phyloP scores from a whole-genome alignment of 2,797 vertebrate genomes.

The Melanotaenia pygmaea region DNA sequence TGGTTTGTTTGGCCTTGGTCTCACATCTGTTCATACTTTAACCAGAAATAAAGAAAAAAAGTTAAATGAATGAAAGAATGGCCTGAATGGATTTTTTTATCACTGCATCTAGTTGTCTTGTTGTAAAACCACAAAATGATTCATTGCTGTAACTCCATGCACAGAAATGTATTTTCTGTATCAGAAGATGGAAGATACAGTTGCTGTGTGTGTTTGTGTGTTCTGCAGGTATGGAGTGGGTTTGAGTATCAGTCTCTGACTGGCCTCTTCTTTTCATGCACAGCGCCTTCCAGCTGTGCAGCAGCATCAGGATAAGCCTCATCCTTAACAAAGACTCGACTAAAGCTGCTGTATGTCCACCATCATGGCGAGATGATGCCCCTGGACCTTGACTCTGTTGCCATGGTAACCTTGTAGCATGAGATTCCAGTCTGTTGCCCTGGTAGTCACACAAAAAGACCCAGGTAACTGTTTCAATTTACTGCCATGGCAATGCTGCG shows the following conservation, averaged over 20 bases:
- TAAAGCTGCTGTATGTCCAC: constrained; percentile 40
- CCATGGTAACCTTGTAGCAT: constrained; percentile 71
- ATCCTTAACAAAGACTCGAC: constrained; percentile 30
- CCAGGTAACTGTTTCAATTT: constrained; percentile 45
- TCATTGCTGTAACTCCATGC: too few species aligned
- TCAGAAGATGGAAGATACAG: not conserved
- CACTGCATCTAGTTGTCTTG: not conserved
- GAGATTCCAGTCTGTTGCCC: constrained; percentile 70
- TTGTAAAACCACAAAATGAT: constrained; percentile 1
- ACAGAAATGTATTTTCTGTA: too few species aligned
- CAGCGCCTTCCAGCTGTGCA: constrained; percentile 38
- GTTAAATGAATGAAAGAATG: not conserved
- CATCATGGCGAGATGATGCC: constrained; percentile 56
- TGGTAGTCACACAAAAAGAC: constrained; percentile 69
- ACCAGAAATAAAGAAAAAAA: not conserved
- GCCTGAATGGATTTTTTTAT: not conserved
- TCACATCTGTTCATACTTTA: not conserved
- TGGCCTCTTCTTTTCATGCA: constrained; percentile 20
- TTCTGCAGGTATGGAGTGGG: constrained; percentile 68
- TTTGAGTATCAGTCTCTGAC: constrained; percentile 55
- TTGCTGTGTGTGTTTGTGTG: not conserved
- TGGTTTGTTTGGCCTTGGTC: not conserved
- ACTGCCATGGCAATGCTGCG: constrained; percentile 57
- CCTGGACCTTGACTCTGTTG: constrained; percentile 68
- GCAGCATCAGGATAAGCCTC: constrained; percentile 49